Conservation (phyloP, 2,113 vertebrate species). For the Hemicordylus capensis region DNA sequence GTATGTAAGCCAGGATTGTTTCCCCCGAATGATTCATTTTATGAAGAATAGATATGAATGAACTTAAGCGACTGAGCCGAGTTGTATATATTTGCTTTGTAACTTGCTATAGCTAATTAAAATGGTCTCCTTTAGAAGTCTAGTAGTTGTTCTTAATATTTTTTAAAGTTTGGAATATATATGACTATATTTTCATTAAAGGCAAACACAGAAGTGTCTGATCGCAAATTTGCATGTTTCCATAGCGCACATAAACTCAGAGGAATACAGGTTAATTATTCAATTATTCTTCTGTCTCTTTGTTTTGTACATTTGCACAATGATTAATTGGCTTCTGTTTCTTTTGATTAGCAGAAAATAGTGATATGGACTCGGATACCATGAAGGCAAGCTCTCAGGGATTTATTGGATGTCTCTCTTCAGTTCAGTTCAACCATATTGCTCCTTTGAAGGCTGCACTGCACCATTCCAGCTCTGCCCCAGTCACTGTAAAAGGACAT, state of each 20-base stretch:
- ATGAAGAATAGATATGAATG: slow-evolving; percentile 10
- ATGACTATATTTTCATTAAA: slow-evolving; percentile 46
- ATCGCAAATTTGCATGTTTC: slow-evolving; percentile 38
- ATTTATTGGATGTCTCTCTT: slow-evolving; percentile 91
- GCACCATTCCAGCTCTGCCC: slow-evolving; percentile 74
- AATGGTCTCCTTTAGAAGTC: slow-evolving; percentile 13
- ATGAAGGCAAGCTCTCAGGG: slow-evolving; percentile 81
- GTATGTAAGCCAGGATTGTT: too few species aligned
- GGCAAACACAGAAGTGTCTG: slow-evolving; percentile 22
- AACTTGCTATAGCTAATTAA: slow-evolving; percentile 12
- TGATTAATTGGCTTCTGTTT: slow-evolving; percentile 52
- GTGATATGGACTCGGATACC: slow-evolving; percentile 80
- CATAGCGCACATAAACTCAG: slow-evolving; percentile 13
- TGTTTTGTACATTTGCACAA: slow-evolving; percentile 15
- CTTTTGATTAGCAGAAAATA: slow-evolving; percentile 70
- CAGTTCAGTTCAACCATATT: slow-evolving; percentile 88
- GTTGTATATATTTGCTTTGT: slow-evolving; percentile 24
- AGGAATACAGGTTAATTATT: slow-evolving; percentile 52
- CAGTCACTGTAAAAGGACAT: slow-evolving; percentile 78
- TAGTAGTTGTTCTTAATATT: neutral
- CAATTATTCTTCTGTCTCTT: slow-evolving; percentile 24
- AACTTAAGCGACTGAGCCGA: slow-evolving; percentile 18
- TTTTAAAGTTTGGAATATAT: neutral
- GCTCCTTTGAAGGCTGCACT: slow-evolving; percentile 90
- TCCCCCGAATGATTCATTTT: neutral